Evolutionary conservation across 37 sponge, comb jelly and placozoan species (phyloP).

Genomic region (Amphimedon queenslandica): DNA sequence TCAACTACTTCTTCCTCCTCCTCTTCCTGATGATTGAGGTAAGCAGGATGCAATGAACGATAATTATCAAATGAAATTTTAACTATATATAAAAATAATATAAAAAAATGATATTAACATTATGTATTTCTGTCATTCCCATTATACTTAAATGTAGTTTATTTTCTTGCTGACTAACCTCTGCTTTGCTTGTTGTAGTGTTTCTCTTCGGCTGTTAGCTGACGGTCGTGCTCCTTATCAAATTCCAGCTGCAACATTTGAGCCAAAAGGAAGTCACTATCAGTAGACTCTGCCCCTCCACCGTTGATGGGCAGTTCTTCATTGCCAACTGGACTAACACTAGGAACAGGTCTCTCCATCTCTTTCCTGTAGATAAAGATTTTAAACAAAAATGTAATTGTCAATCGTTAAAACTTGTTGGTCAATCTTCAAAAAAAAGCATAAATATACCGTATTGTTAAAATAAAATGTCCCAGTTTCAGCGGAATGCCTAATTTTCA

Average conservation of each 20-base stretch:
- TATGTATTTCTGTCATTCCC: no score
- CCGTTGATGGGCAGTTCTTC: no score
- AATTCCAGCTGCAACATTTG: slow-evolving; percentile 91
- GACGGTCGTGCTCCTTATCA: slow-evolving; percentile 71
- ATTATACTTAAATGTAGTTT: background rate
- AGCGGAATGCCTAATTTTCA: no score
- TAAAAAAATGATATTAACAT: no score
- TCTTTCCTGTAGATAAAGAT: no score
- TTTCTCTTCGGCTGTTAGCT: slow-evolving; percentile 65
- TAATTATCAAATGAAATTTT: slow-evolving; percentile 71
- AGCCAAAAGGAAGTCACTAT: slow-evolving; percentile 79
- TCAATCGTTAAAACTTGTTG: no score
- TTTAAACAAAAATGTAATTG: no score
- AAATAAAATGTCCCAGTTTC: no score
- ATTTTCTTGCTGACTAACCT: slow-evolving; percentile 9
- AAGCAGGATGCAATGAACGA: slow-evolving; percentile 31
- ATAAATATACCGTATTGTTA: no score
- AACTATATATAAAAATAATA: slow-evolving; percentile 43
- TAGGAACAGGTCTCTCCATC: no score
- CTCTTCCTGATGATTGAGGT: slow-evolving; percentile 23
- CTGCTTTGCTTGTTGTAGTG: slow-evolving; percentile 80
- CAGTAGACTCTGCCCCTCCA: slow-evolving; percentile 14
- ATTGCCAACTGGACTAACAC: no score
- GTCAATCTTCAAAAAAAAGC: no score
- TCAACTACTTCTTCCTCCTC: slow-evolving; percentile 37